phyloP scores from a whole-genome alignment of 2,888 invertebrate species.

The Heliconius aoede region DNA sequence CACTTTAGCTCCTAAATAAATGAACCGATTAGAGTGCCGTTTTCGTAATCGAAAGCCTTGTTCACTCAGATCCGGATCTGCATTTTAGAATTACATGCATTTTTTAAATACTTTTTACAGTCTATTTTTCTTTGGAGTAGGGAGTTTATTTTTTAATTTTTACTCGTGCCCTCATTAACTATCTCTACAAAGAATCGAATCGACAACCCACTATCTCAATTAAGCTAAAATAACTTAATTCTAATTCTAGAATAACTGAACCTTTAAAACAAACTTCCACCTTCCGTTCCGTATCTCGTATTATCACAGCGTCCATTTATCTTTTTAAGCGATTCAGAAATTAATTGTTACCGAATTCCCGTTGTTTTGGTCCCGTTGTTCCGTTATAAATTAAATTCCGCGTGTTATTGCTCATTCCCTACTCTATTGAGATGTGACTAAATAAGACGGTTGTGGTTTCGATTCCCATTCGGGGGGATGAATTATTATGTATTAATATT shows the following conservation, averaged over 20 bases:
- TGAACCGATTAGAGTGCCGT: no score
- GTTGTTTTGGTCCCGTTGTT: conserved; percentile 34
- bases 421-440: not conserved
- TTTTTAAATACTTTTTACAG: no score
- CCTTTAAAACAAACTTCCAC: conserved; percentile 12
- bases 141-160: no score
- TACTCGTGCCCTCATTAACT: no score
- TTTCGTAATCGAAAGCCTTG: no score
- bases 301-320: conserved; percentile 44
- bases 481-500: no score
- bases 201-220: not conserved
- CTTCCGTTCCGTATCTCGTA: conserved; percentile 32
- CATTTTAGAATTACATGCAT: no score
- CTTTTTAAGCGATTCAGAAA: conserved; percentile 48
- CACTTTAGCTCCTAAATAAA: no score
- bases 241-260: not conserved
- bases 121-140: no score
- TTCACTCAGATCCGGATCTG: no score
- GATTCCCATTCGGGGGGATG: not conserved
- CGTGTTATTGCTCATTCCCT: conserved; percentile 27
- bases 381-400: conserved; percentile 37
- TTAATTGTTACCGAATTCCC: conserved; percentile 49
- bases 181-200: not conserved
- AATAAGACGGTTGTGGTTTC: not conserved
- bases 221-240: not conserved